Evolutionary conservation across 2,113 vertebrate genomes (phyloP).

Genomic region (Corythornis cristatus): DNA sequence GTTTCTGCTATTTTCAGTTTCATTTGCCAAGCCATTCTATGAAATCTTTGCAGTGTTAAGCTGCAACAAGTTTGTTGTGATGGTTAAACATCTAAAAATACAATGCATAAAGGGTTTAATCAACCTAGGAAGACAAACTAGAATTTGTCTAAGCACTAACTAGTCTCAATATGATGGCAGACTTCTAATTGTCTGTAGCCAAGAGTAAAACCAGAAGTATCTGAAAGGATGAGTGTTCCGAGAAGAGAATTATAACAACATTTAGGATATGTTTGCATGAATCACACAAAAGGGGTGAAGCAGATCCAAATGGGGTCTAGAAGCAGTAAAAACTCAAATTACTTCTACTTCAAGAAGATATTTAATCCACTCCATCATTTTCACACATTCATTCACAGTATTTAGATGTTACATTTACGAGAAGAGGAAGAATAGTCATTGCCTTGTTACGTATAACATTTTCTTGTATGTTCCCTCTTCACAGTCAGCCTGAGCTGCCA

Average conservation of each 20-base stretch:
- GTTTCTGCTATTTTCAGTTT: neutral
- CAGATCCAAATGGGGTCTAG: neutral
- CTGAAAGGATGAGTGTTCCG: neutral
- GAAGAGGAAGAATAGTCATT: neutral
- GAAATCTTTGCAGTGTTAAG: neutral
- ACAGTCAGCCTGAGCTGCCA: neutral
- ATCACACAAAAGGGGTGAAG: neutral
- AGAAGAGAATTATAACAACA: neutral
- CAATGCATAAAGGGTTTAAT: neutral
- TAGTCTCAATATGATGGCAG: neutral
- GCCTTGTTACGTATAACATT: rapidly evolving
- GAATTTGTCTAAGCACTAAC: neutral
- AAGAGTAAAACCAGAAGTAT: neutral
- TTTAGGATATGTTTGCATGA: neutral
- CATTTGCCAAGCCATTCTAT: neutral
- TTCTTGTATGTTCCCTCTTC: neutral
- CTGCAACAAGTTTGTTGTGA: neutral
- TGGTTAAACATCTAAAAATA: neutral
- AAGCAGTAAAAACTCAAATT: neutral
- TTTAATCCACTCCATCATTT: neutral
- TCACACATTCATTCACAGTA: neutral
- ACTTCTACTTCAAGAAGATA: neutral
- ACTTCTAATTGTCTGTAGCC: neutral
- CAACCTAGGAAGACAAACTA: neutral
- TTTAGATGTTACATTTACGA: neutral